Conservation (phyloP, 2,797 vertebrate species). For the Bucorvus abyssinicus region DNA sequence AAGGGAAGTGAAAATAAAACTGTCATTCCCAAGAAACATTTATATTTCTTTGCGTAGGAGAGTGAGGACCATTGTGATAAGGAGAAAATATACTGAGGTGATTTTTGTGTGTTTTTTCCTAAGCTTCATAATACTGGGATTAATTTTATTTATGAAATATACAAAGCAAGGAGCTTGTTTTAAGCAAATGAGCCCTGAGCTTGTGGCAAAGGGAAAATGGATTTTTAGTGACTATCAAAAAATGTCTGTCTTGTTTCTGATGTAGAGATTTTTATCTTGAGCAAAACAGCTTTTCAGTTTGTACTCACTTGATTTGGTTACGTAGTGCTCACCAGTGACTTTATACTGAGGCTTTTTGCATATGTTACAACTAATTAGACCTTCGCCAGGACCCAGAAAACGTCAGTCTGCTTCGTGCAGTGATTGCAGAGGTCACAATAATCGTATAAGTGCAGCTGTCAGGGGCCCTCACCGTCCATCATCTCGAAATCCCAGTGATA, state of each 20-base stretch:
- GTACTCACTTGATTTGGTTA: not conserved
- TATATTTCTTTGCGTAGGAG: not conserved
- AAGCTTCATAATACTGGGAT: not conserved
- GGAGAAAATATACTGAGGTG: not conserved
- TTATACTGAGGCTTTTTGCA: constrained; percentile 48
- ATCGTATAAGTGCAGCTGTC: constrained; percentile 79
- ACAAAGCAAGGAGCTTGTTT: not conserved
- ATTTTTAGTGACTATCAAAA: not conserved
- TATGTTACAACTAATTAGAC: constrained; percentile 74
- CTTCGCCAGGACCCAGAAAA: constrained; percentile 86
- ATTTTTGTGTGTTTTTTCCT: not conserved
- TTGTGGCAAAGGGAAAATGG: not conserved
- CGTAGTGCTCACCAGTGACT: not conserved
- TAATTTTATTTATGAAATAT: not conserved
- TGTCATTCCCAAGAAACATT: not conserved
- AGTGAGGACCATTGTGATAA: not conserved
- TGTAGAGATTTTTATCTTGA: not conserved
- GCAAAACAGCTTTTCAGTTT: not conserved
- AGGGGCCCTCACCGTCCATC: constrained; percentile 83
- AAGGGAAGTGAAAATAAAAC: not conserved
- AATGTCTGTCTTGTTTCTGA: not conserved
- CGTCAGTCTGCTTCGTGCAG: constrained; percentile 82
- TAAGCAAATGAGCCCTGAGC: not conserved
- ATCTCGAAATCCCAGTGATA: constrained; percentile 81
- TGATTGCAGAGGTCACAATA: constrained; percentile 83